phyloP scores from a whole-genome alignment of 2,113 vertebrate species.

The Puntigrus tetrazona region DNA sequence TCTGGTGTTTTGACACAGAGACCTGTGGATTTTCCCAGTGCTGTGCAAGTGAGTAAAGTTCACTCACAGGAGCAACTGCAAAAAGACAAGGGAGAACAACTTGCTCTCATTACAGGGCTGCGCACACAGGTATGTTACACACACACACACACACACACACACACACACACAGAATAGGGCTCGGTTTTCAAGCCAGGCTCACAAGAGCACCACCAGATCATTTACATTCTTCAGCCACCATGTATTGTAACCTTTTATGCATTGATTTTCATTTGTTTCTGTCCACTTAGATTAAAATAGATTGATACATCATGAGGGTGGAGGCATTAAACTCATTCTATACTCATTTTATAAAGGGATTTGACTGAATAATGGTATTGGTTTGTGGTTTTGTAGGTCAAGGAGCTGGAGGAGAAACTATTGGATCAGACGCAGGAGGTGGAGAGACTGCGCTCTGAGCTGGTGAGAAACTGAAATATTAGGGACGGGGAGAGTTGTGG shows the following conservation, averaged over 20 bases:
- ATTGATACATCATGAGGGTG: background rate
- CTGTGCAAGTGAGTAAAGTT: constrained; percentile 74
- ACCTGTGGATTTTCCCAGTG: constrained; percentile 74
- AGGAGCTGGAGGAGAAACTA: constrained; percentile 85
- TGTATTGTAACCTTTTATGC: background rate
- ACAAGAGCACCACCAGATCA: background rate
- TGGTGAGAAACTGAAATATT: constrained; percentile 75
- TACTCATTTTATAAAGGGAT: background rate
- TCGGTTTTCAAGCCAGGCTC: background rate
- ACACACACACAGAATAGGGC: background rate
- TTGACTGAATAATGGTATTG: background rate
- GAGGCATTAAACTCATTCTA: background rate
- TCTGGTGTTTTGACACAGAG: constrained; percentile 62
- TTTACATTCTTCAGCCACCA: background rate
- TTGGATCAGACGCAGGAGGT: constrained; percentile 85
- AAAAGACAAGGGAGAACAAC: constrained; percentile 73
- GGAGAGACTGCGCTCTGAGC: constrained; percentile 82
- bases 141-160: background rate
- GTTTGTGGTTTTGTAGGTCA: constrained; percentile 72
- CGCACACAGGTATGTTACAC: constrained; percentile 79
- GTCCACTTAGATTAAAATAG: background rate
- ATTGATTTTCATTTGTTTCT: constrained; percentile 10
- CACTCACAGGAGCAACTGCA: constrained; percentile 69
- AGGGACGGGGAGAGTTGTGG: background rate
- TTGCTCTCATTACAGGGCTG: constrained; percentile 73